phyloP scores from a whole-genome alignment of 2,888 invertebrate species.

The Sarcophaga rosellei region DNA sequence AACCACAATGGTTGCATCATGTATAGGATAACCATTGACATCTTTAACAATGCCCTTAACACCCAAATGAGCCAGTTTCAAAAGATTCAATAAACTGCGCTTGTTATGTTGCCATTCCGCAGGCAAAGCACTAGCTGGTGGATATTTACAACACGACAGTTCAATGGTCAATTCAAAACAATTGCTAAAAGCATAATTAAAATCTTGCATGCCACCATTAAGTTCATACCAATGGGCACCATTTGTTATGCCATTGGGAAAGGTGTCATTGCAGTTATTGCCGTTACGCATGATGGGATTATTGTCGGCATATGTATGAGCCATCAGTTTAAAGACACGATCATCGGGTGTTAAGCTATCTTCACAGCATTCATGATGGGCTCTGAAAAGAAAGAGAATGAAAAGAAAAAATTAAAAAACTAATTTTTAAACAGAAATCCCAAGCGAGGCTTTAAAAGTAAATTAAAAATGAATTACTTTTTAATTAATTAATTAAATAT shows the following conservation, averaged over 20 bases:
- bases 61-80: constrained; percentile 91
- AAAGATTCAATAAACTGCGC: constrained; percentile 90
- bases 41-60: constrained; percentile 82
- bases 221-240: constrained; percentile 96
- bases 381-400: constrained; percentile 71
- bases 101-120: constrained; percentile 93
- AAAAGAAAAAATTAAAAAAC: background rate
- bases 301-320: constrained; percentile 88
- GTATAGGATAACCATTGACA: constrained; percentile 79
- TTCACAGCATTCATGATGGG: constrained; percentile 85
- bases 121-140: constrained; percentile 86
- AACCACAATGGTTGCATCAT: constrained; percentile 89
- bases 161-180: constrained; percentile 99
- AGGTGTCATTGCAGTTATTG: constrained; percentile 88
- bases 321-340: constrained; percentile 89
- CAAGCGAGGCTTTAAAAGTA: background rate
- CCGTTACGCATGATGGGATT: constrained; percentile 90
- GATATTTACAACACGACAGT: constrained; percentile 97
- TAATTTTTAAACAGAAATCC: background rate
- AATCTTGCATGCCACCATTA: constrained; percentile 98
- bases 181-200: constrained; percentile 97
- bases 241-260: constrained; percentile 92
- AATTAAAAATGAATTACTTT: too few relatives aligned
- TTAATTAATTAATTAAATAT: too few relatives aligned
- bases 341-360: constrained; percentile 92